Conservation (phyloP, 2,797 vertebrate species). For the Heterohyrax brucei region DNA sequence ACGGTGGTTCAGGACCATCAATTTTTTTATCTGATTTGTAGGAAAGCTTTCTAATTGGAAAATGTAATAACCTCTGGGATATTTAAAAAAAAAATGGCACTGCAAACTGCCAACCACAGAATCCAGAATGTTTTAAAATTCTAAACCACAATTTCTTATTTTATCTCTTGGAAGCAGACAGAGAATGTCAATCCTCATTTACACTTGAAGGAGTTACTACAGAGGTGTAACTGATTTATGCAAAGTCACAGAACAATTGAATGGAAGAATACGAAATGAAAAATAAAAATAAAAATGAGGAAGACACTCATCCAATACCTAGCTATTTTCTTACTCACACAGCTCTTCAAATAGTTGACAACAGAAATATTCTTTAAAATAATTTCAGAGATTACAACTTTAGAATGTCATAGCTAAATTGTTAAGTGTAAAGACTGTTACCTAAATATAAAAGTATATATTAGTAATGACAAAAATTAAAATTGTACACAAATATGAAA, state of each 20-base stretch:
- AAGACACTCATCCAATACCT: conserved; percentile 19
- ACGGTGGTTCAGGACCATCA: not conserved
- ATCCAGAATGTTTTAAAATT: conserved; percentile 51
- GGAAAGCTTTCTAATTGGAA: conserved; percentile 38
- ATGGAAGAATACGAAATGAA: conserved; percentile 31
- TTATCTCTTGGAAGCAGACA: conserved; percentile 50
- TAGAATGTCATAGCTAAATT: conserved; percentile 43
- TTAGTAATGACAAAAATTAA: not conserved
- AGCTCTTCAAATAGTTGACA: conserved; percentile 23
- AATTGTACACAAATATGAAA: conserved; percentile 40
- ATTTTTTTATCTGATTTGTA: conserved; percentile 48
- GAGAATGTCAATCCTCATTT: not conserved
- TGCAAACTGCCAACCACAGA: not conserved
- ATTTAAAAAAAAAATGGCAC: conserved; percentile 13
- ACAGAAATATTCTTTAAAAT: conserved; percentile 45
- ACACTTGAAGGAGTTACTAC: not conserved
- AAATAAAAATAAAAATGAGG: conserved; percentile 3
- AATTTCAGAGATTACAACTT: conserved; percentile 54
- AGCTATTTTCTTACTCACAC: conserved; percentile 30
- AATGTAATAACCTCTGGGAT: not conserved
- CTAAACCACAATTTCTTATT: conserved; percentile 16
- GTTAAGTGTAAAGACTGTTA: not conserved
- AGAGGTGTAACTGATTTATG: not conserved
- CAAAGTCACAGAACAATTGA: not conserved
- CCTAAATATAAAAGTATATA: conserved; percentile 4